A percentile compares a stretch with the other conserved stretches of the same genome.
phyloP scores from a whole-genome alignment of 2,888 invertebrate species.

The Drosophila barbarae region DNA sequence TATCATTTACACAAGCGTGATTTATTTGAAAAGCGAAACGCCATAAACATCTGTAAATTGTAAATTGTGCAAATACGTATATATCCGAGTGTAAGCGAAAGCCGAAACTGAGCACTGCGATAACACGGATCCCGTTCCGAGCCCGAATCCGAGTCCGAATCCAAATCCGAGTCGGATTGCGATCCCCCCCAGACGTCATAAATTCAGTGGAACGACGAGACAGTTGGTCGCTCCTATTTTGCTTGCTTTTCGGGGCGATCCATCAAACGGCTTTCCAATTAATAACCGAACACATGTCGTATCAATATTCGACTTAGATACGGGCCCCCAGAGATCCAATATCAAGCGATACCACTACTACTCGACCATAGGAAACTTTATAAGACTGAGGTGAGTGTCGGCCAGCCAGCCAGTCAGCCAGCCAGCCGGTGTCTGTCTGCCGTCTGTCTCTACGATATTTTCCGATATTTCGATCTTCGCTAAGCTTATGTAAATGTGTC shows the following conservation, averaged over 20 bases:
- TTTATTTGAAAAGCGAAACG: conserved; percentile 55
- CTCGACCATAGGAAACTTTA: conserved; percentile 75
- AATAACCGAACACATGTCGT: conserved; percentile 54
- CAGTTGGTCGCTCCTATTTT: conserved; percentile 48
- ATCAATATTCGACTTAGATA: conserved; percentile 41
- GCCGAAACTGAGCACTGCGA: conserved; percentile 35
- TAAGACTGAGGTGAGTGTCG: conserved; percentile 78
- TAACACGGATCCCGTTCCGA: conserved; percentile 35
- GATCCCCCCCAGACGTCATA: conserved; percentile 46
- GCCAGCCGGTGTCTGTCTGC: neutral
- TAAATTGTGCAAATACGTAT: conserved; percentile 69
- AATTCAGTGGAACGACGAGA: conserved; percentile 56
- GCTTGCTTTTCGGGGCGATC: conserved; percentile 55
- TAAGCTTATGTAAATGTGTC: conserved; percentile 65
- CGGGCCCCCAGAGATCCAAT: conserved; percentile 34
- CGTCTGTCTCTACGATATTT: conserved; percentile 4
- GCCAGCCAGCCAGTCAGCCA: too few species aligned
- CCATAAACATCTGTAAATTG: conserved; percentile 72
- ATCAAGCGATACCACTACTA: conserved; percentile 53
- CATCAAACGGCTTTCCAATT: conserved; percentile 66
- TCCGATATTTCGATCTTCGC: conserved; percentile 15
- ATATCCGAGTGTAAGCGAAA: conserved; percentile 38
- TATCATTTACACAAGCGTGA: conserved; percentile 66
- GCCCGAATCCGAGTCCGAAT: conserved; percentile 10
- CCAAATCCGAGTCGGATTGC: conserved; percentile 23